A percentile compares a stretch with the other conserved stretches of the same genome.
These are phyloP conservation scores for Polylopha cassiicola DNA, from an alignment of 2,888 invertebrate species.

Conservation along the genomic window DNA sequence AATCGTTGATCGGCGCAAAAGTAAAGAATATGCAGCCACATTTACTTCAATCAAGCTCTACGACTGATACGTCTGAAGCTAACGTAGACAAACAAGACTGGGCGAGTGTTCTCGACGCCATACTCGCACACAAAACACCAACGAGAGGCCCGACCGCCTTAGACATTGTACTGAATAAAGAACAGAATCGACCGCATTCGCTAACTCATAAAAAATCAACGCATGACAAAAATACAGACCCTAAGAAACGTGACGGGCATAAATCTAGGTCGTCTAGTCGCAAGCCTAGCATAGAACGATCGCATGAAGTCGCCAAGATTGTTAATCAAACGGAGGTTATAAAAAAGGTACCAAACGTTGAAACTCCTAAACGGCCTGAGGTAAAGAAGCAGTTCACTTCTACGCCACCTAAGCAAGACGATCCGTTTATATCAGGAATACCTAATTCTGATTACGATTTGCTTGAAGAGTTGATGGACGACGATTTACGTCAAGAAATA, in stretches of 20 bases:
- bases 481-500: slow-evolving; percentile 64
- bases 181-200: slow-evolving; percentile 34
- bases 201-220: slow-evolving; percentile 22
- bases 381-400: slow-evolving; percentile 32
- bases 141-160: slow-evolving; percentile 55
- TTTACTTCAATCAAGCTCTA: too few species aligned
- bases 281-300: slow-evolving; percentile 4
- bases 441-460: slow-evolving; percentile 61
- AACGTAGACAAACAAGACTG: slow-evolving; percentile 40
- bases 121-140: slow-evolving; percentile 60
- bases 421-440: slow-evolving; percentile 56
- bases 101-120: slow-evolving; percentile 56
- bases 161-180: slow-evolving; percentile 50
- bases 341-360: slow-evolving; percentile 22
- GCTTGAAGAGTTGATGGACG: slow-evolving; percentile 68
- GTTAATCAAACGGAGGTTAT: slow-evolving; percentile 6
- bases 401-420: slow-evolving; percentile 34
- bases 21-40: slow-evolving; percentile 7
- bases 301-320: slow-evolving; percentile 2
- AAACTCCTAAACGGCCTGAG: slow-evolving; percentile 21
- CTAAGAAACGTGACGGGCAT: slow-evolving; percentile 6
- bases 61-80: slow-evolving; percentile 17
- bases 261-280: slow-evolving; percentile 7
- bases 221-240: slow-evolving; percentile 5
- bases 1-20: not conserved